A percentile compares a stretch with the other conserved stretches of the same genome.
Evolutionary conservation across 2,113 vertebrate genomes (phyloP).

Genomic region (Oreochromis tanganicae): DNA sequence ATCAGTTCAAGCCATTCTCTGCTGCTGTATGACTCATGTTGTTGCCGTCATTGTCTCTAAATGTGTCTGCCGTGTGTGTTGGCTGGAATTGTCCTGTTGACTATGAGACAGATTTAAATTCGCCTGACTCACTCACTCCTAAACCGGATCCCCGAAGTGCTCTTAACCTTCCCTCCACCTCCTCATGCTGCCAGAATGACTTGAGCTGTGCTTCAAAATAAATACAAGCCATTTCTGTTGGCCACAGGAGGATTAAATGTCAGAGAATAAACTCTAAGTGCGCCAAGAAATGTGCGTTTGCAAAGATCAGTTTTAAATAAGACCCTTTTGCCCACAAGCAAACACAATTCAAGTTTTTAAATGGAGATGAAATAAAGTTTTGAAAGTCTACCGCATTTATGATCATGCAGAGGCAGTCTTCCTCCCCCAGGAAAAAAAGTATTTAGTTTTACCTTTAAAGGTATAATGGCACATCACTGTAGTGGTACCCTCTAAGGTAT

Average conservation of each 20-base stretch:
- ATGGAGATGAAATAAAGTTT: background rate
- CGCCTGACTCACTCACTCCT: slow-evolving; percentile 28
- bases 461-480: background rate
- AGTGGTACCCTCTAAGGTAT: background rate
- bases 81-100: slow-evolving; percentile 6
- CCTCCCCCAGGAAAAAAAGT: background rate
- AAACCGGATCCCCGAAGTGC: background rate
- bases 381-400: background rate
- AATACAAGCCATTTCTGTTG: background rate
- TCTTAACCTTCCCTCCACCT: slow-evolving; percentile 22
- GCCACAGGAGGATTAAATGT: slow-evolving; percentile 11
- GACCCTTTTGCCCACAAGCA: background rate
- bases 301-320: background rate
- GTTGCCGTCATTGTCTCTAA: slow-evolving; percentile 30
- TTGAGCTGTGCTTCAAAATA: background rate
- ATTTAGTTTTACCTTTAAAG: background rate
- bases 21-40: slow-evolving; percentile 18
- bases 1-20: background rate
- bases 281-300: slow-evolving; percentile 3
- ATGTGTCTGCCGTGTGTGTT: background rate
- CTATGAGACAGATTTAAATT: slow-evolving; percentile 12
- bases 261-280: background rate
- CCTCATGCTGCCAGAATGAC: background rate
- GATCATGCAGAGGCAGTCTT: background rate
- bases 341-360: background rate